Evolutionary conservation across 2,888 invertebrate species (phyloP), one percentile per base, ranked within the genome.

Genomic region (Phanerotoma sp.): DNA sequence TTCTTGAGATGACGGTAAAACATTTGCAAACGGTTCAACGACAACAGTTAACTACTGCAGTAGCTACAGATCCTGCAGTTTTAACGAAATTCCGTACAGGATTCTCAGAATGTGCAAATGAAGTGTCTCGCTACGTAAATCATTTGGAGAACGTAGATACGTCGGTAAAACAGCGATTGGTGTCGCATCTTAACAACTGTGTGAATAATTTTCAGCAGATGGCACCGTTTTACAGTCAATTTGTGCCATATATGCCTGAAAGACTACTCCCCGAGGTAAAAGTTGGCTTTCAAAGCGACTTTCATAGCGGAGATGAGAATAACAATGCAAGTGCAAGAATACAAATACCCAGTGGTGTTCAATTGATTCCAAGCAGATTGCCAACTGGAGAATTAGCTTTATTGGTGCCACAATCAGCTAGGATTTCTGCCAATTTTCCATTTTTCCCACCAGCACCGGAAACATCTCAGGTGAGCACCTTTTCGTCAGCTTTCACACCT

Each of bases 1-100:
- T 96, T 65, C 80, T 96, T 50, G 96, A 96, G 78, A 88, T 96
- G 83, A 94, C 96, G 1, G 96, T 96, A 42, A 91, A 93, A 73
- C 94, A 96, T 75, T 81, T 97, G 46, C 92, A 94, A 74, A 88
- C 89, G 58, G 80, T 96, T 13, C 95, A 96, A 72, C 84, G 92
- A 10, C 93, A 93, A 74, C 94, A 94, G 75, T 79, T 89, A 41
- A 89, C 89, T 7, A 85, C 89, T 62, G 88, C 92, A 20, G 89
- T 90, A 62, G 87, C 91, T 0, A 86, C 89, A 9, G 93, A 95
- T 75, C 92, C 94, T 0, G 86, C 87, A 13, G 88, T 93, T 2
- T 80, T 93, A 41, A 89, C 88, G 71, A 88, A 92, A 71, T 94
- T 93, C 80, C 87, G 89, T 61, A 84, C 91, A 20, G 94, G 94